Evolutionary conservation across 2,797 vertebrate genomes (phyloP).

Genomic region (Arrhamphus sclerolepis): DNA sequence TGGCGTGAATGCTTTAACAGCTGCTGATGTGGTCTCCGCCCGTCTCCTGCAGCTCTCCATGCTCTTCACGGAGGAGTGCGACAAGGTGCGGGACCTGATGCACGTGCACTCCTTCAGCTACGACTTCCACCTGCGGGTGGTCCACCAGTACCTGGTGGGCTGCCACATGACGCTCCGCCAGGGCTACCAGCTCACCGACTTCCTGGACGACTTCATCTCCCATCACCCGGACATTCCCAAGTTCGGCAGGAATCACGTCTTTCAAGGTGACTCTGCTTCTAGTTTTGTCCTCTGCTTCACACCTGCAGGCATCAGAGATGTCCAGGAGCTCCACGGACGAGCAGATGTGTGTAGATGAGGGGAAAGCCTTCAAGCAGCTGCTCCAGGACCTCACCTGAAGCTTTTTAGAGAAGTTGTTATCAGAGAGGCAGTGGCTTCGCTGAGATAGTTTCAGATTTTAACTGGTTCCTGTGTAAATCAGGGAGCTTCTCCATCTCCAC

Average conservation of each 20-base stretch:
- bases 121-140: conserved; percentile 95
- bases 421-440: too few relatives aligned
- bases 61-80: conserved; percentile 98
- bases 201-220: conserved; percentile 94
- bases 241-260: conserved; percentile 95
- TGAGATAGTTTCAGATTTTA: too few relatives aligned
- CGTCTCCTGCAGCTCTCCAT: conserved; percentile 88
- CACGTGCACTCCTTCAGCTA: conserved; percentile 99
- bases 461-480: conserved; percentile 41
- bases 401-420: too few relatives aligned
- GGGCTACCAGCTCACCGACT: conserved; percentile 95
- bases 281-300: too few relatives aligned
- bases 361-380: too few relatives aligned
- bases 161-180: conserved; percentile 93
- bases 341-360: too few relatives aligned
- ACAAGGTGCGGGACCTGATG: conserved; percentile 97
- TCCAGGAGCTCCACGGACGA: too few relatives aligned
- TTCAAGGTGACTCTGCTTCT: conserved; percentile 83
- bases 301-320: too few relatives aligned
- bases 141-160: conserved; percentile 94
- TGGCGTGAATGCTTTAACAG: too few relatives aligned
- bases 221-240: conserved; percentile 96
- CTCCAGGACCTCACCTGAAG: too few relatives aligned
- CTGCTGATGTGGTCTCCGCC: conserved; percentile 9
- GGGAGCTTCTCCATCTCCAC: conserved; percentile 90